phyloP scores from a whole-genome alignment of 2,113 vertebrate species.

The human region GRCh38 chr4:84021501-84022000 shows the following conservation, averaged over 20 bases:
- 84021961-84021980: conserved; percentile 67
- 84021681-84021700: conserved; percentile 7
- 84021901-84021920: conserved; percentile 73
- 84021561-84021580: too few species aligned
- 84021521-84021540: neutral
- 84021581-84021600: neutral
- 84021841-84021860: conserved; percentile 59
- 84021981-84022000: conserved; percentile 62
- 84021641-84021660: neutral
- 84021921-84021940: conserved; percentile 75
- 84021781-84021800: conserved; percentile 25
- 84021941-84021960: conserved; percentile 70
- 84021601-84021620: neutral
- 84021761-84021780: conserved; percentile 48
- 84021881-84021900: conserved; percentile 78
- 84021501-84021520: neutral
- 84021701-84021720: conserved; percentile 3
- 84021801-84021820: conserved; percentile 28
- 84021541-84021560: neutral
- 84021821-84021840: conserved; percentile 53
- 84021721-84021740: conserved; percentile 28
- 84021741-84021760: neutral
- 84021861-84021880: conserved; percentile 76
- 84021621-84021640: neutral
- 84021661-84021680: neutral